Percentiles rank a stretch among this genome's conserved stretches.
These are phyloP conservation scores for Hypsibius dujardini DNA, from an alignment of 1,140 invertebrate genomes.

Conservation along the genomic window DNA sequence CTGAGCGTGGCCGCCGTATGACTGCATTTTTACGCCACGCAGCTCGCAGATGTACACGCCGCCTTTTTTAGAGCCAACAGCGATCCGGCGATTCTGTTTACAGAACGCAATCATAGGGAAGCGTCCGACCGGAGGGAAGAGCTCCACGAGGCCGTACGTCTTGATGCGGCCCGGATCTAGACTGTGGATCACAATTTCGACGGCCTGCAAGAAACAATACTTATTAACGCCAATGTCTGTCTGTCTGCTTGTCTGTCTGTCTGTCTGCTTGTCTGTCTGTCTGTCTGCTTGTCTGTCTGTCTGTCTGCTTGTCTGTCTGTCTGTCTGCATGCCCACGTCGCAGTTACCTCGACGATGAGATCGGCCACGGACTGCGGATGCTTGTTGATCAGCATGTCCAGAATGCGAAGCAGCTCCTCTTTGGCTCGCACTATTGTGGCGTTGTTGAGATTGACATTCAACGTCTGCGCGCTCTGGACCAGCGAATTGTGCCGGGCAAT, in stretches of 20 bases:
- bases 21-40: slow-evolving; percentile 32
- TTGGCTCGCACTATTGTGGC: slow-evolving; percentile 67
- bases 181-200: slow-evolving; percentile 94
- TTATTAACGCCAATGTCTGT: no score
- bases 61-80: slow-evolving; percentile 80
- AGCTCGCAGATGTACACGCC: slow-evolving; percentile 85
- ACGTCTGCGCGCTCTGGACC: slow-evolving; percentile 67
- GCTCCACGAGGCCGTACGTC: slow-evolving; percentile 65
- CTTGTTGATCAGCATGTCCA: slow-evolving; percentile 89
- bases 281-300: no score
- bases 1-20: slow-evolving; percentile 38
- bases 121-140: slow-evolving; percentile 77
- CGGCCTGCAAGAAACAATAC: slow-evolving; percentile 44
- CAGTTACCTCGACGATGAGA: slow-evolving; percentile 63
- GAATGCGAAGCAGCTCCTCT: slow-evolving; percentile 75
- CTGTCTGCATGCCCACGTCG: no score
- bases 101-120: slow-evolving; percentile 62
- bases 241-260: no score
- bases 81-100: slow-evolving; percentile 70
- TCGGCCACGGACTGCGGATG: slow-evolving; percentile 81
- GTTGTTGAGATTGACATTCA: slow-evolving; percentile 60
- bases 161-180: slow-evolving; percentile 82
- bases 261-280: no score
- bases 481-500: slow-evolving; percentile 82
- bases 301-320: no score